Evolutionary conservation across 1,140 invertebrate genomes (phyloP).

Genomic region (Muscidifurax raptorellus): DNA sequence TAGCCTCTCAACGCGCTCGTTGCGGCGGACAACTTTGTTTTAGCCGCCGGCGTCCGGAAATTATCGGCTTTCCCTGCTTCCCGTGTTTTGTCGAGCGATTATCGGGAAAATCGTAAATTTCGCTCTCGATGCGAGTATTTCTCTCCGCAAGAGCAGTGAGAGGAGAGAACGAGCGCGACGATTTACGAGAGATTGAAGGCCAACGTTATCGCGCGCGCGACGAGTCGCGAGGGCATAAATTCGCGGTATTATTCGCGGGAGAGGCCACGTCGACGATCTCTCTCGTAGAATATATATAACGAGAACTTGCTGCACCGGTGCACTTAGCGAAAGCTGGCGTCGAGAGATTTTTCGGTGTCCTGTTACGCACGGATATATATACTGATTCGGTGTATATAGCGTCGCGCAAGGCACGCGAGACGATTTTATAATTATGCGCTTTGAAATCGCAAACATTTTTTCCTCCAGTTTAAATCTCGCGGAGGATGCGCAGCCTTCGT

Average conservation of each 20-base stretch:
- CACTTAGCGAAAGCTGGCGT: neutral
- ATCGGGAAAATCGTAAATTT: conserved; percentile 44
- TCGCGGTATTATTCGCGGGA: conserved; percentile 40
- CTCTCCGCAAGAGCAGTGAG: neutral
- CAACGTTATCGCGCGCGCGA: conserved; percentile 7
- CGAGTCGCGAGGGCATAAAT: conserved; percentile 26
- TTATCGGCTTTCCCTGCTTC: conserved; percentile 25
- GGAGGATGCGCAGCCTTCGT: neutral
- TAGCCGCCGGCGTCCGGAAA: neutral
- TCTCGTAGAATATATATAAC: too few relatives aligned
- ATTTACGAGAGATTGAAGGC: conserved; percentile 48
- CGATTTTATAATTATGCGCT: conserved; percentile 30
- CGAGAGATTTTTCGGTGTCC: conserved; percentile 35
- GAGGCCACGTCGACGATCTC: conserved; percentile 6
- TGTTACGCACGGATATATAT: neutral
- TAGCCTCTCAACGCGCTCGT: conserved; percentile 27
- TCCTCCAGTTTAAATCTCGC: conserved; percentile 16
- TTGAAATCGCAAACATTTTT: conserved; percentile 23
- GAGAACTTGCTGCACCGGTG: neutral
- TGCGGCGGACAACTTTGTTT: conserved; percentile 14
- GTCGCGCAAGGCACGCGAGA: neutral
- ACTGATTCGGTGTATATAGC: neutral
- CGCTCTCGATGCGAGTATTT: conserved; percentile 30
- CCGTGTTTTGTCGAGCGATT: conserved; percentile 47
- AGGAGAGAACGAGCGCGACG: neutral